A percentile compares a stretch with the other conserved stretches of the same genome.
phyloP scores from a whole-genome alignment of 2,797 vertebrate species.

The Heliangelus exortis region DNA sequence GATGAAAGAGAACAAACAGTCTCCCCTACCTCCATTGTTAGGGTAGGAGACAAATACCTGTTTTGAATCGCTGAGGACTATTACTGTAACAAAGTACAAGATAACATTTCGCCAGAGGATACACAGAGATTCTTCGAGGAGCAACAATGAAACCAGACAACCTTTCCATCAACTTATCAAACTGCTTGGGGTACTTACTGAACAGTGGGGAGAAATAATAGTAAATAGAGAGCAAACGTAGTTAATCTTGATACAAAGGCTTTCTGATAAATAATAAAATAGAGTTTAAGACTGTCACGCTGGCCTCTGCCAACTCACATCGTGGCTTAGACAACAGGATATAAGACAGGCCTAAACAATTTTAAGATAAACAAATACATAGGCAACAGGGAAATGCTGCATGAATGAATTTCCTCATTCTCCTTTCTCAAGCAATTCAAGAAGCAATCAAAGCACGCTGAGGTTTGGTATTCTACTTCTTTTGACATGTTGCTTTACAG shows the following conservation, averaged over 20 bases:
- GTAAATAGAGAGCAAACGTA: slow-evolving; percentile 73
- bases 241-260: slow-evolving; percentile 73
- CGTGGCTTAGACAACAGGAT: neutral
- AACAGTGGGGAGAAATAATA: slow-evolving; percentile 66
- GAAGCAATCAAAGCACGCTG: slow-evolving; percentile 23
- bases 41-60: slow-evolving; percentile 58
- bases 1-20: slow-evolving; percentile 56
- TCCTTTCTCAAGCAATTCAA: slow-evolving; percentile 7
- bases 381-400: neutral
- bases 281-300: neutral
- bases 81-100: slow-evolving; percentile 75
- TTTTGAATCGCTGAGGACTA: slow-evolving; percentile 69
- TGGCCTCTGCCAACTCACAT: neutral
- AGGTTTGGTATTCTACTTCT: neutral
- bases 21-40: slow-evolving; percentile 37
- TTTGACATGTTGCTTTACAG: slow-evolving; percentile 35
- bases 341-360: slow-evolving; percentile 26
- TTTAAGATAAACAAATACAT: slow-evolving; percentile 38
- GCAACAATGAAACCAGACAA: slow-evolving; percentile 74
- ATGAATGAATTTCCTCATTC: neutral
- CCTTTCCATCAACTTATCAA: slow-evolving; percentile 74
- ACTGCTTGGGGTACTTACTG: slow-evolving; percentile 65
- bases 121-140: slow-evolving; percentile 72
- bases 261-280: slow-evolving; percentile 65
- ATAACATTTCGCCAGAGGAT: slow-evolving; percentile 73